Conservation (phyloP, 1,140 invertebrate species). For the Pollicipes pollicipes region DNA sequence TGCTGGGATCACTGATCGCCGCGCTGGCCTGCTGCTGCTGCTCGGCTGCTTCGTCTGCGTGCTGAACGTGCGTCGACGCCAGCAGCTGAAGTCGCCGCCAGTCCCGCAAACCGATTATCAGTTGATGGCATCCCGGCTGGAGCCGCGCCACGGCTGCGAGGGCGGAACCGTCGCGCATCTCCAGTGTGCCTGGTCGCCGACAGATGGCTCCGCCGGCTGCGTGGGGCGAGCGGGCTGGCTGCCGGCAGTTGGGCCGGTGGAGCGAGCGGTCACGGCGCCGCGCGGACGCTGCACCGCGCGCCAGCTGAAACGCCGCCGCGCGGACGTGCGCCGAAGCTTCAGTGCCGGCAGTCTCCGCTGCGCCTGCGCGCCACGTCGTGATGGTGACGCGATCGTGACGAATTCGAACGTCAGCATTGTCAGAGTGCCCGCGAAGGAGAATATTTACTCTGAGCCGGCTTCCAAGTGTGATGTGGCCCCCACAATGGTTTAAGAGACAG, state of each 20-base stretch:
- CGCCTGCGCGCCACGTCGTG: not conserved
- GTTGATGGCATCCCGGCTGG: too few relatives aligned
- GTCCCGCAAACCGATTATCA: too few relatives aligned
- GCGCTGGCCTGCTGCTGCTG: slow-evolving; percentile 3
- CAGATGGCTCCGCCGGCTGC: not conserved
- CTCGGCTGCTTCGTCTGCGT: not conserved
- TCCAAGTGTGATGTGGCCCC: not conserved
- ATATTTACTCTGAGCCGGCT: not conserved
- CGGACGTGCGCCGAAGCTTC: not conserved
- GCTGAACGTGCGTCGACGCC: not conserved
- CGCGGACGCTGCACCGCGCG: not conserved
- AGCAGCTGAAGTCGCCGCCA: not conserved
- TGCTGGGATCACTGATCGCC: not conserved
- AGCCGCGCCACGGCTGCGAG: not conserved
- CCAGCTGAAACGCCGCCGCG: not conserved
- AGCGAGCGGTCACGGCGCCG: not conserved
- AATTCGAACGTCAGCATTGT: not conserved
- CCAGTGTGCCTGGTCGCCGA: not conserved
- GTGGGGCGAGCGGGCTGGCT: not conserved
- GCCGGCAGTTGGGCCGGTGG: not conserved
- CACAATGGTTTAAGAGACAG: not conserved
- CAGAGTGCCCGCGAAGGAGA: not conserved
- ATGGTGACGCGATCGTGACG: too few relatives aligned
- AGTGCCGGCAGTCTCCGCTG: not conserved
- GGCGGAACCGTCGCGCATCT: not conserved